Base-by-base conservation (phyloP, 2,113 vertebrate genomes). In the Indri indri region DNA sequence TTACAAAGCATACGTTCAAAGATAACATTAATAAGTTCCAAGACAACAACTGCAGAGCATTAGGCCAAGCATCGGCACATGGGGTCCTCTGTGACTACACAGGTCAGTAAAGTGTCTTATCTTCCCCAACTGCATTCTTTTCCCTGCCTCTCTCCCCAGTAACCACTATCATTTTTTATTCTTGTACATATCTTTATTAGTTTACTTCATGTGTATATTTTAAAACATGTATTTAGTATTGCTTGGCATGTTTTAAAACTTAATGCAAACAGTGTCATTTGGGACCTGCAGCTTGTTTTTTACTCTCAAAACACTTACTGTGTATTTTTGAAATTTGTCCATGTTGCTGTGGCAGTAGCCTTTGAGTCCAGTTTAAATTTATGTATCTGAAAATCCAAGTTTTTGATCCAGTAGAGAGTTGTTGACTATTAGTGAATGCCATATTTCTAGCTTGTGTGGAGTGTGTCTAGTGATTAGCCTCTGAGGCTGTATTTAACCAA, bases 401-500 rank as follows among this genome's bases (percentile, higher is more conserved):
- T 65, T 95, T 90, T 88, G 83, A 87, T 89, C n/a, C 63, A 59
- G 10, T 57, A 37, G 81, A 40, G 87, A 86, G 45, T 50, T 83
- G 57, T 91, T 93, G 63, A 89, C 73, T 90, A 13, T 74, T 83
- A 90, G n/a, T 45, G 65, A 97, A 71, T 92, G 83, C n/a, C 68
- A 81, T 81, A 16, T 96, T 90, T 91, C 92, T 92, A 47, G 85
- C 80, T 91, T 9, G 6, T 74, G 66, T 95, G 92, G 63, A 79
- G 90, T 73, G 34, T 30, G 65, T 50, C n/a, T 92, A 57, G 87
- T 84, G 91, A 97, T 95, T 91, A 93, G 87, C 79, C 66, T 93
- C 86, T 94, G 88, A 95, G 45, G 50, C 91, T 79, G 77, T 83
- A 68, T 94, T 96, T 96, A 95, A 94, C 85, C 73, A 93, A 76